phyloP scores from a whole-genome alignment of 1,140 invertebrate genomes.

The Drosophila triauraria region DNA sequence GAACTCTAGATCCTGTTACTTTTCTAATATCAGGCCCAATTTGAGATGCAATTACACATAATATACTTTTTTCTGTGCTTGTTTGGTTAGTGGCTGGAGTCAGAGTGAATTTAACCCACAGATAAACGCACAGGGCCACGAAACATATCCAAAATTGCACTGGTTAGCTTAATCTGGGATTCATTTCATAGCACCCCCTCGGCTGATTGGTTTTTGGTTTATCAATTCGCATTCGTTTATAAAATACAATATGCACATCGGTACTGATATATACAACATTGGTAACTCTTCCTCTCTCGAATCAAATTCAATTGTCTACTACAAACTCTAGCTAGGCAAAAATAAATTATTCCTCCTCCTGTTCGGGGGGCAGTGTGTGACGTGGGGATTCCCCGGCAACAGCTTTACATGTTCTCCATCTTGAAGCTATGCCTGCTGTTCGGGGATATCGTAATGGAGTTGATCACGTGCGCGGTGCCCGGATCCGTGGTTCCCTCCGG shows the following conservation, averaged over 20 bases:
- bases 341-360: slow-evolving; percentile 60
- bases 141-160: slow-evolving; percentile 44
- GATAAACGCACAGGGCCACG: slow-evolving; percentile 44
- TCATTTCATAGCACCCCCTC: slow-evolving; percentile 49
- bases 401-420: slow-evolving; percentile 79
- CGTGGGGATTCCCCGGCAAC: neutral
- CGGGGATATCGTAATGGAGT: slow-evolving; percentile 83
- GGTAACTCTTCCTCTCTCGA: slow-evolving; percentile 21
- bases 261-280: slow-evolving; percentile 60
- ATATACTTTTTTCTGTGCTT: neutral
- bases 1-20: neutral
- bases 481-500: slow-evolving; percentile 49
- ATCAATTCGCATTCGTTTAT: slow-evolving; percentile 57
- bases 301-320: slow-evolving; percentile 64
- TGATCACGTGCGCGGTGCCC: slow-evolving; percentile 73
- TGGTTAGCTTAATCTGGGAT: slow-evolving; percentile 36
- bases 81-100: slow-evolving; percentile 18
- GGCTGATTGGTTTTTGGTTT: slow-evolving; percentile 31
- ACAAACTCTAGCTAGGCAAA: slow-evolving; percentile 67
- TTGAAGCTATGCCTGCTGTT: slow-evolving; percentile 77
- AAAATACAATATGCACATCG: slow-evolving; percentile 53
- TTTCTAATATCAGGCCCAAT: slow-evolving; percentile 2
- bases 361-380: slow-evolving; percentile 7
- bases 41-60: slow-evolving; percentile 5
- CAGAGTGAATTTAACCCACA: slow-evolving; percentile 12